These are phyloP conservation scores for Chrysotoxum bicinctum DNA, from an alignment of 2,888 invertebrate species.

Conservation along the genomic window DNA sequence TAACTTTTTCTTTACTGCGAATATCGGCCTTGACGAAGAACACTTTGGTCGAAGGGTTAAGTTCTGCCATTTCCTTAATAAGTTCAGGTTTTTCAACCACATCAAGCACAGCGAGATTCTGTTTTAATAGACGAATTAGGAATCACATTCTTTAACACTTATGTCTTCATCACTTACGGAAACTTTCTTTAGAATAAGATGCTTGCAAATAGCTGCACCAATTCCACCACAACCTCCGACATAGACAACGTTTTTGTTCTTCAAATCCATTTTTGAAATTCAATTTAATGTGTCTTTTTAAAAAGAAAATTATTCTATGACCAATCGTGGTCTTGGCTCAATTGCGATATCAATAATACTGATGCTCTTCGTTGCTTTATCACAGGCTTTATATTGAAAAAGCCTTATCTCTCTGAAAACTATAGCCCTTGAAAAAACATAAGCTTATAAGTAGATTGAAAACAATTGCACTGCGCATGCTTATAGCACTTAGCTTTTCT, in stretches of 20 bases:
- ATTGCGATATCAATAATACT: too few relatives aligned
- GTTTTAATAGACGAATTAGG: neutral
- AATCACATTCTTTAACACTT: neutral
- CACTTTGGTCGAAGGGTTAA: conserved; percentile 75
- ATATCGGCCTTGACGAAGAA: conserved; percentile 78
- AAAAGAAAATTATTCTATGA: too few relatives aligned
- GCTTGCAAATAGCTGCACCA: conserved; percentile 77
- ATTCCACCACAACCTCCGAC: conserved; percentile 78
- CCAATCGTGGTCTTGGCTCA: too few relatives aligned
- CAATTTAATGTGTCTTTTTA: too few relatives aligned
- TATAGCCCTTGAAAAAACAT: too few relatives aligned
- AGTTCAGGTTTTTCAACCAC: conserved; percentile 78
- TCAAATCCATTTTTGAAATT: conserved; percentile 74
- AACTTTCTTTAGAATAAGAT: conserved; percentile 76
- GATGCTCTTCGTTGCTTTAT: too few relatives aligned
- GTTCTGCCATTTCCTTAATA: conserved; percentile 76
- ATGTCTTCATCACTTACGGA: conserved; percentile 68
- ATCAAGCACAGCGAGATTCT: conserved; percentile 78
- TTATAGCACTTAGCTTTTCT: too few relatives aligned
- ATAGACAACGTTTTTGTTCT: conserved; percentile 77
- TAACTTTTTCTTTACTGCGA: conserved; percentile 75
- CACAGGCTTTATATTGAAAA: too few relatives aligned
- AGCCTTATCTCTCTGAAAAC: too few relatives aligned
- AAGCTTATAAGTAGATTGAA: too few relatives aligned
- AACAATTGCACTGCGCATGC: too few relatives aligned